A percentile compares a stretch with the other conserved stretches of the same genome.
These are phyloP conservation scores for Anomalospiza imberbis DNA, from an alignment of 2,797 vertebrate species.

Conservation along the genomic window DNA sequence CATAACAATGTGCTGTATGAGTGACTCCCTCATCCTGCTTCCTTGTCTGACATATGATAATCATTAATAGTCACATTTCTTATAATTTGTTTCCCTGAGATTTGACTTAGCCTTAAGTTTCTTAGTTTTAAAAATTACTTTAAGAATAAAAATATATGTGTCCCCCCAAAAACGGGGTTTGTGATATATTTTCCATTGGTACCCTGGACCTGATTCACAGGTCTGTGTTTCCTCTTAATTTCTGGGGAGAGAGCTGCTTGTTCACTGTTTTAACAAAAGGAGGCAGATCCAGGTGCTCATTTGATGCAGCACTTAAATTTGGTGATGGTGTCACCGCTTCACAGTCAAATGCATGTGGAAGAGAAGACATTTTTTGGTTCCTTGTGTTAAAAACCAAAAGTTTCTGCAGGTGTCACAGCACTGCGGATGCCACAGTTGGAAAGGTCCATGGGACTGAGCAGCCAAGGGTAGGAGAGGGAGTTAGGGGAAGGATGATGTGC, in stretches of 20 bases:
- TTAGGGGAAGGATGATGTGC: not conserved
- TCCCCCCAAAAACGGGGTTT: fast-evolving
- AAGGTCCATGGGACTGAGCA: not conserved
- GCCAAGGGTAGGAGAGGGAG: not conserved
- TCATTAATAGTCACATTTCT: not conserved
- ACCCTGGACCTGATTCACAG: not conserved
- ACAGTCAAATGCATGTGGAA: not conserved
- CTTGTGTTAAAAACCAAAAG: not conserved
- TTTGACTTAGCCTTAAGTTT: not conserved
- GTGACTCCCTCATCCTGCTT: not conserved
- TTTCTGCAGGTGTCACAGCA: not conserved
- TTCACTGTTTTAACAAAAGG: not conserved
- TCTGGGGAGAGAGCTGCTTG: not conserved
- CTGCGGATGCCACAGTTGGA: not conserved
- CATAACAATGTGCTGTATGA: not conserved
- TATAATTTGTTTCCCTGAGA: not conserved
- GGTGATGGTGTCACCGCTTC: not conserved
- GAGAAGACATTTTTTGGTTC: not conserved
- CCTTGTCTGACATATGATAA: not conserved
- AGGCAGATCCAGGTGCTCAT: not conserved
- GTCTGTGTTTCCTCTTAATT: not conserved
- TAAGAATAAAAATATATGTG: not conserved
- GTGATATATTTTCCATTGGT: not conserved
- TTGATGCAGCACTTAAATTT: not conserved
- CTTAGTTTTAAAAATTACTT: not conserved